Percentiles rank a stretch among this genome's conserved stretches.
Conservation (phyloP, 2,888 invertebrate species). For the Gibbula magus region DNA sequence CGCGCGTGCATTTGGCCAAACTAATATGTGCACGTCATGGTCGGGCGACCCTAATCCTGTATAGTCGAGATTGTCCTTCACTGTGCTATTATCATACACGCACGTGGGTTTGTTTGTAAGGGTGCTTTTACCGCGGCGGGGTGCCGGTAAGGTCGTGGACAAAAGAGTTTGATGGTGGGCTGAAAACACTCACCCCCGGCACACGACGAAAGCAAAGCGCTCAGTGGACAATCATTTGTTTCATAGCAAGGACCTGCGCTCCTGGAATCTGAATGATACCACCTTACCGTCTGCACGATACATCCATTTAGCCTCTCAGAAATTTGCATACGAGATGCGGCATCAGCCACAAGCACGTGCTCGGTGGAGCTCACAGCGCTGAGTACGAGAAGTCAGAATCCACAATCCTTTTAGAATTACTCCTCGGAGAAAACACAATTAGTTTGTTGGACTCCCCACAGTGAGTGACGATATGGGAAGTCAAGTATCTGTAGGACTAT, state of each 20-base stretch:
- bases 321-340: not conserved
- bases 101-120: constrained; percentile 6
- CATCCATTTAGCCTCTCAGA: not conserved
- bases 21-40: not conserved
- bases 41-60: not conserved
- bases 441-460: too few species aligned
- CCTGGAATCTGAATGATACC: not conserved
- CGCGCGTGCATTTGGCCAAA: not conserved
- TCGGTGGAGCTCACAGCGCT: too few species aligned
- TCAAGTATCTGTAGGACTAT: too few species aligned
- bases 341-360: too few species aligned
- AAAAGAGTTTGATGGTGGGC: not conserved
- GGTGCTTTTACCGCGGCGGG: not conserved
- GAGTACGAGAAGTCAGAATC: too few species aligned
- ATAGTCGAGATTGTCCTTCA: not conserved
- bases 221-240: not conserved
- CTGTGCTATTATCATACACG: not conserved
- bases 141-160: not conserved
- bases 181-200: not conserved
- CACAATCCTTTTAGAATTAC: too few species aligned
- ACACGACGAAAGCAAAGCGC: not conserved
- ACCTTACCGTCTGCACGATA: not conserved
- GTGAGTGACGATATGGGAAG: too few species aligned
- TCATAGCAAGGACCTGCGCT: not conserved
- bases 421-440: too few species aligned